Conservation (phyloP, 1,140 invertebrate species). For the Trichomalopsis sarcophagae region DNA sequence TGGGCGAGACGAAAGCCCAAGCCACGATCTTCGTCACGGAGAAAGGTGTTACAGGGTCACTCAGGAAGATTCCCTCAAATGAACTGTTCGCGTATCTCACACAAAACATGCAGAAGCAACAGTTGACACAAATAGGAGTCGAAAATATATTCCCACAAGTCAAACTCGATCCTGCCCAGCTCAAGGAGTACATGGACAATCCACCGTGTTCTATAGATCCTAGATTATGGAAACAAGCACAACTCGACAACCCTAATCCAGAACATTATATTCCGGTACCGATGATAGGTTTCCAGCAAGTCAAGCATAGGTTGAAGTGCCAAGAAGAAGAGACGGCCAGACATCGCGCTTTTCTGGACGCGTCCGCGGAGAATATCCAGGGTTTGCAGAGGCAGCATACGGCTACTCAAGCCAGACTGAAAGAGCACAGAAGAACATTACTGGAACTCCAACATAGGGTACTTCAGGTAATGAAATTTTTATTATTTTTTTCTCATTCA, state of each 20-base stretch:
- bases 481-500: not conserved
- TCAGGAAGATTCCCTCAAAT: constrained; percentile 84
- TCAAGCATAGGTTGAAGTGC: constrained; percentile 88
- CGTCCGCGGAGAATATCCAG: constrained; percentile 85
- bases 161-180: constrained; percentile 82
- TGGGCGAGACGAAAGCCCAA: constrained; percentile 86
- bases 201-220: constrained; percentile 89
- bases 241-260: constrained; percentile 93
- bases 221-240: constrained; percentile 91
- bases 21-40: constrained; percentile 88
- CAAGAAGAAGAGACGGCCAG: constrained; percentile 88
- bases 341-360: constrained; percentile 84
- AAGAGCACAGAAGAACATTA: constrained; percentile 85
- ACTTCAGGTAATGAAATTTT: constrained; percentile 76
- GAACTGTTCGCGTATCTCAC: constrained; percentile 83
- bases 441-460: constrained; percentile 86
- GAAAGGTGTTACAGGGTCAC: constrained; percentile 79
- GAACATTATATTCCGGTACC: constrained; percentile 92
- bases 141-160: constrained; percentile 79
- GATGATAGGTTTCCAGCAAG: constrained; percentile 91
- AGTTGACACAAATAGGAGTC: constrained; percentile 82
- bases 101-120: constrained; percentile 81
- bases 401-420: constrained; percentile 82
- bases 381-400: constrained; percentile 84
- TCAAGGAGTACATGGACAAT: constrained; percentile 92